Percentiles rank a stretch among this genome's conserved stretches.
phyloP scores from a whole-genome alignment of 1,140 invertebrate species.

The Brachystomella parvula region DNA sequence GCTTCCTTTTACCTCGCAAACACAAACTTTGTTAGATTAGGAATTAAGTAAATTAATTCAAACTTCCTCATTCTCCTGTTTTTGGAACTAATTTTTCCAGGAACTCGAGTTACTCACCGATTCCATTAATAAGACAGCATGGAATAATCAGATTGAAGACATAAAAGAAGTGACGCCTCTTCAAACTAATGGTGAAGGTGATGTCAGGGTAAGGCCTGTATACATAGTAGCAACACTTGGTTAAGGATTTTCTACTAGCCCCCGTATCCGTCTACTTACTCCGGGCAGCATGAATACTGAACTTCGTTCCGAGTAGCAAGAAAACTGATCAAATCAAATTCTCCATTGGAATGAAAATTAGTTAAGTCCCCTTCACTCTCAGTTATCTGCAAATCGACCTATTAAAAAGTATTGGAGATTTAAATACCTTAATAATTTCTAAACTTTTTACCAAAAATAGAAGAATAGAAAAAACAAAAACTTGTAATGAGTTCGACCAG shows the following conservation, averaged over 20 bases:
- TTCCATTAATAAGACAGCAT: constrained; percentile 78
- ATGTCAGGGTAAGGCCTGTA: constrained; percentile 42
- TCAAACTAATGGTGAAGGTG: constrained; percentile 54
- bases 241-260: not conserved
- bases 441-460: not conserved
- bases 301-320: constrained; percentile 61
- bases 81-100: not conserved
- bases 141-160: constrained; percentile 85
- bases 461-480: constrained; percentile 5
- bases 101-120: constrained; percentile 50
- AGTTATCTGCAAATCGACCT: constrained; percentile 63
- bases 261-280: constrained; percentile 46
- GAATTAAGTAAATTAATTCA: not conserved
- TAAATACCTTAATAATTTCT: not conserved
- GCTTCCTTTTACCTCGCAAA: not conserved
- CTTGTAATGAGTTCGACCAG: no score
- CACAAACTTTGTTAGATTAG: not conserved
- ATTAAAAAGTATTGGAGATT: no score
- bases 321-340: constrained; percentile 68
- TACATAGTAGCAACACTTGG: not conserved
- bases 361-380: constrained; percentile 63
- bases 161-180: constrained; percentile 77
- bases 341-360: constrained; percentile 70
- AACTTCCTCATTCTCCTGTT: not conserved
- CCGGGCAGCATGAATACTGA: constrained; percentile 60